Base-by-base conservation (phyloP, 2,113 vertebrate genomes). In the Nycticorax nycticorax region DNA sequence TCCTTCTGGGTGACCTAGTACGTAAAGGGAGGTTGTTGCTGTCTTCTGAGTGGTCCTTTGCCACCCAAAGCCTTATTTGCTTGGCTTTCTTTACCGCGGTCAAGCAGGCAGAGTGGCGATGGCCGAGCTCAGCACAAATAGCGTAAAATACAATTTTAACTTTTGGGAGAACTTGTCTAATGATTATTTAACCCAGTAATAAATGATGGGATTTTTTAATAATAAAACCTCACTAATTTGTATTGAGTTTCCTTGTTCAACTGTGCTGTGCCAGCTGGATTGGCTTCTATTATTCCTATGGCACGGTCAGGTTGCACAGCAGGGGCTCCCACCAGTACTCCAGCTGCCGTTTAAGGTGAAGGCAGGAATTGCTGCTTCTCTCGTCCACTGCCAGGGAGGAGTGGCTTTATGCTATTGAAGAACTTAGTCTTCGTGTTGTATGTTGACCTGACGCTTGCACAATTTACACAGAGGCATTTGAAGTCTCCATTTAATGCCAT, bases 271-370 rank as follows among this genome's bases (percentile, higher is more conserved):
- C 41, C 0, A 2, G 9, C 9, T 24, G 43, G 28, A 8, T 39
- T 24, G 50, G 53, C 26, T 74, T 84, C 64, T 37, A 1, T 43
- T 43, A 1, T 35, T 74, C 26, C 45, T 27, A 1, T 3, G 1
- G 30, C 24, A 10, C 0, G 3, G 26, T 75, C 16, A 22, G 48
- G 4, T 35, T 1, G 1, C 8, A 1, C 4, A 0, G 35, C 6
- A 20, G 39, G 33, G n/a, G 3, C 53, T 85, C 20, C 3, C 48
- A n/a, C 13, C 32, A 6, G 1, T 30, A 5, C 28, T 84, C 17
- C 57, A 32, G 18, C 30, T 9, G 8, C 77, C 4, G 5, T 26
- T 64, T 23, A 20, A n/a, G 35, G 32, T 30, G 45, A 28, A 43
- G n/a, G 41, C 18, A 30, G 32, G 60, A 78, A 32, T 21, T 66